phyloP scores from a whole-genome alignment of 2,797 vertebrate species.

The Siniperca obscura region DNA sequence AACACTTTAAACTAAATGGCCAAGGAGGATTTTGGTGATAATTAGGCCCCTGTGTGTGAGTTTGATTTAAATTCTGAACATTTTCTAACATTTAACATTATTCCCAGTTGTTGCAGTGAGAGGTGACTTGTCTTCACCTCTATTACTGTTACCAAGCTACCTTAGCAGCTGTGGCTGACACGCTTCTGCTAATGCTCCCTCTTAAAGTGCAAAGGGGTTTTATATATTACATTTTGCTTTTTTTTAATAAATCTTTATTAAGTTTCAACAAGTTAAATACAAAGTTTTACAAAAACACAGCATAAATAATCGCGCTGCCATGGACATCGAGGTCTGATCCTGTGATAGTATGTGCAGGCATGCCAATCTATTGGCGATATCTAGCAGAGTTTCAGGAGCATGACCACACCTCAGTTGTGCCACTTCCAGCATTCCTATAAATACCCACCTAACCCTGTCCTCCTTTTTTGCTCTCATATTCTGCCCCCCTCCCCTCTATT shows the following conservation, averaged over 20 bases:
- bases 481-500: too few species aligned
- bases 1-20: background rate
- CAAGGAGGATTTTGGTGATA: background rate
- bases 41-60: conserved; percentile 7
- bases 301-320: conserved; percentile 1
- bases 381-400: too few species aligned
- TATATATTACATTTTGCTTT: conserved; percentile 11
- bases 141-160: conserved; percentile 5
- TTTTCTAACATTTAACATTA: background rate
- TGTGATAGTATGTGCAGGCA: conserved; percentile 42
- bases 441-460: too few species aligned
- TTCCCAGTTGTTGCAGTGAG: conserved; percentile 3
- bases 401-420: too few species aligned
- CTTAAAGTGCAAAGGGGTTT: conserved; percentile 35
- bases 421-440: too few species aligned
- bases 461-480: too few species aligned
- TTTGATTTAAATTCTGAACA: conserved; percentile 35
- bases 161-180: background rate
- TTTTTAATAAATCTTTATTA: too few species aligned
- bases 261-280: too few species aligned
- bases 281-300: too few species aligned
- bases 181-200: conserved; percentile 12
- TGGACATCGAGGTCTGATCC: conserved; percentile 21
- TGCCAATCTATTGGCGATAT: conserved; percentile 5
- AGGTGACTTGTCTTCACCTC: conserved; percentile 28